These are phyloP conservation scores for Oryctes rhinoceros DNA, from an alignment of 1,140 invertebrate genomes.

Conservation along the genomic window DNA sequence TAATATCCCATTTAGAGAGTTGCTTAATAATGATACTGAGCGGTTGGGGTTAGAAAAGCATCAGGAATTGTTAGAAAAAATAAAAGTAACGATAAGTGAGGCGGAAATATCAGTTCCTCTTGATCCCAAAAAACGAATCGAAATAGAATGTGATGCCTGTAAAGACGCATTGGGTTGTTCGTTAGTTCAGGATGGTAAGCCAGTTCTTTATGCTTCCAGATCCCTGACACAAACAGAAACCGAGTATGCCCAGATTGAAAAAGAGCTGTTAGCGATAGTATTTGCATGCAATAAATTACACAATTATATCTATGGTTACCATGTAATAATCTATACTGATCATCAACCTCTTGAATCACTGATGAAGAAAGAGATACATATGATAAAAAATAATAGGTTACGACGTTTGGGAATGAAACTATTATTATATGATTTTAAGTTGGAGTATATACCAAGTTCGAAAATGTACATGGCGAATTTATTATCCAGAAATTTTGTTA, in stretches of 20 bases:
- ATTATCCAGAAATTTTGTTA: slow-evolving; percentile 34
- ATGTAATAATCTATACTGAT: slow-evolving; percentile 33
- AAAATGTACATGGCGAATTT: slow-evolving; percentile 38
- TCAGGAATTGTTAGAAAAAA: neutral
- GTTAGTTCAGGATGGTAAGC: slow-evolving; percentile 53
- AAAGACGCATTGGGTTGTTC: slow-evolving; percentile 51
- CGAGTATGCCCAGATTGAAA: slow-evolving; percentile 57
- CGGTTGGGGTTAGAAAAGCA: slow-evolving; percentile 3
- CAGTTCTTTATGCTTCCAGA: slow-evolving; percentile 57
- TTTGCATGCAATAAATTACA: no score
- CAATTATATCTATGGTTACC: slow-evolving; percentile 32
- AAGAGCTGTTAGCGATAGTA: slow-evolving; percentile 22
- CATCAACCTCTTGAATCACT: slow-evolving; percentile 38
- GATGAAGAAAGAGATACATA: slow-evolving; percentile 29
- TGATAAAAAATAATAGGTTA: no score
- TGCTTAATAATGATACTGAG: slow-evolving; percentile 29
- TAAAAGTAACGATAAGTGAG: slow-evolving; percentile 21
- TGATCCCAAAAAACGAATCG: slow-evolving; percentile 49
- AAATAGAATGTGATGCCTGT: slow-evolving; percentile 54
- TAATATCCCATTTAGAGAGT: slow-evolving; percentile 33
- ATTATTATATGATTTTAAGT: no score
- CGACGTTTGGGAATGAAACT: no score
- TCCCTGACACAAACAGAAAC: slow-evolving; percentile 54
- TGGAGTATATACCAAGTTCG: no score
- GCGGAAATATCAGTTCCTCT: slow-evolving; percentile 26